Evolutionary conservation across 2,888 invertebrate genomes (phyloP), one percentile per base, ranked within the genome.

Genomic region (Euplagia quadripunctaria): DNA sequence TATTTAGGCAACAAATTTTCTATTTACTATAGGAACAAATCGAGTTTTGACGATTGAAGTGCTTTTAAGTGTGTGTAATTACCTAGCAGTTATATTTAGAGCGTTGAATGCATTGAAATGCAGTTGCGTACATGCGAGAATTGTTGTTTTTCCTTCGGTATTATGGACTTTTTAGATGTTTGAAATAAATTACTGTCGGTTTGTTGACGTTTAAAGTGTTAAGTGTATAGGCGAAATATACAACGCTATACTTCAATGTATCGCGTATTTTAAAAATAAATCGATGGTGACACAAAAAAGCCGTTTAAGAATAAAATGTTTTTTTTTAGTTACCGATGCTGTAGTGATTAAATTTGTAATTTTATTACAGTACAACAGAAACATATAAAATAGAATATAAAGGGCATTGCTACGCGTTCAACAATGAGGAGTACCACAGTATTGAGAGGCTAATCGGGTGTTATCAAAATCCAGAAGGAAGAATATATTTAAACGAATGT

Each of bases 401-500:
- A 82, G 95, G 95, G 0, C 91, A 92, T 74, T 93, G 94, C 79
- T 96, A 93, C 85, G 94, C 96, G 85, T 93, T 97, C 70, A 96
- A 94, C 46, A 95, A 96, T n/a, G 96, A 97, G 68, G 96, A 97
- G 84, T 97, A 97, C 86, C 96, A 94, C 80, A 97, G 96, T 70
- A 95, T 98, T 58, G 95, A 96, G 72, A 96, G 97, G 81, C 94
- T 98, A 69, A 95, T 98, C 79, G 91, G 94, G 17, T 96, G 96
- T 67, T 97, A 97, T 86, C 97, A 96, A 85, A 96, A 97, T 84
- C 94, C 96, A 0, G 96, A 97, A 68, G 96, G 96, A 67, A 89
- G 95, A 68, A 96, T 98, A 86, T 97, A 95, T 87, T 92, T 98
- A 12, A 96, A 96, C 68, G 98, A 98, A 88, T 98, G 98, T 85